Evolutionary conservation across 2,113 vertebrate species (phyloP), one percentile per base, ranked within the genome.

Genomic region (Chaenogobius annularis): DNA sequence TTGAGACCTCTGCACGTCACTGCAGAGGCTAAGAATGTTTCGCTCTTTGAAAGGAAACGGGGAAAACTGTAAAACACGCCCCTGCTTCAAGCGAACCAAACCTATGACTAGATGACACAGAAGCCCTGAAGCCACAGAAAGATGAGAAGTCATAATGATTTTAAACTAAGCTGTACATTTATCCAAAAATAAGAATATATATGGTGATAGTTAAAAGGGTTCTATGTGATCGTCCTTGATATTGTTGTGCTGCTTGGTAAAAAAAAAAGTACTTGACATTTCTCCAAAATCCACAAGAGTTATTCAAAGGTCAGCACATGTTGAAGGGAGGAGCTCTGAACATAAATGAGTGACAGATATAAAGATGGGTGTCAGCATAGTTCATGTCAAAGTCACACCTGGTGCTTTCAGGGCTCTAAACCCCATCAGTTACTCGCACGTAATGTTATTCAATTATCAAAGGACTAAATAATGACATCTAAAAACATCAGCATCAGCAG

Each of bases 301-400:
- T 19, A 72, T 46, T 44, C 23, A 46, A 15, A 55, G 11, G 23
- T 73, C 65, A 76, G 59, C 35, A 19, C 59, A 62, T 70, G 70
- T 69, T 48, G 74, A 61, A 14, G 61, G 66, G 67, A 37, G 78
- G 55, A 66, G 52, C 26, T 55, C 56, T 4, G 22, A 20, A 63
- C 55, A 69, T 3, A 56, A 52, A 44, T 88, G 88, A 92, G 20
- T 89, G 88, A 85, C 87, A 86, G 81, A 58, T 59, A 77, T 87
- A 78, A 40, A 15, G 61, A 93, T 85, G 67, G 69, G 56, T 83
- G 86, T 88, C 89, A 80, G n/a, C 59, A 79, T 61, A 5, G 72
- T 68, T 92, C 75, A 78, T 23, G 43, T 83, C 79, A 84, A 71
- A 37, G 66, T 65, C 17, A 69, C 75, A 76, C 78, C 74, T 80